Evolutionary conservation across 2,888 invertebrate genomes (phyloP).

Genomic region (Andrena marginata): DNA sequence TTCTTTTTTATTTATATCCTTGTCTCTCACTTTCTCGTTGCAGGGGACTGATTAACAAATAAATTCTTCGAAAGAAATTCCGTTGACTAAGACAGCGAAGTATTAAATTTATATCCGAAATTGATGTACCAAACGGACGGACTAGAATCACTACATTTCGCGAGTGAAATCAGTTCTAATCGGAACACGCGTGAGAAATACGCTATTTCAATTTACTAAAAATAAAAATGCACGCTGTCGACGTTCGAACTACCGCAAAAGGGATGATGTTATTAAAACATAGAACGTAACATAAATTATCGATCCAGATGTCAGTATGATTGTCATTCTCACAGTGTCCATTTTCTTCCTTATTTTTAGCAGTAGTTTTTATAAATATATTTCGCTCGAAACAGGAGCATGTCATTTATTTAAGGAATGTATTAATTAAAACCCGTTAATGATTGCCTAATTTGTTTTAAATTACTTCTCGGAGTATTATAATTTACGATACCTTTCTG

Average conservation of each 20-base stretch:
- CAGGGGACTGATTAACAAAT: too few species aligned
- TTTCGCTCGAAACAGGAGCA: background rate
- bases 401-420: too few species aligned
- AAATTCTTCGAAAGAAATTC: too few species aligned
- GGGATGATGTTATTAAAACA: background rate
- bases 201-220: background rate
- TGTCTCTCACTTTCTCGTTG: too few species aligned
- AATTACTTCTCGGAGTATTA: too few species aligned
- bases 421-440: too few species aligned
- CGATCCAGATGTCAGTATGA: constrained; percentile 33
- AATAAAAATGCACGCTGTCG: constrained; percentile 7
- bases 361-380: background rate
- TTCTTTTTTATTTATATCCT: too few species aligned
- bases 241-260: background rate
- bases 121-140: background rate
- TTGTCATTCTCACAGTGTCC: constrained; percentile 46
- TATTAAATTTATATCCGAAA: background rate
- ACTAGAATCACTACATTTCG: constrained; percentile 8
- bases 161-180: background rate
- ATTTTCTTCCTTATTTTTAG: constrained; percentile 9
- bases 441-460: too few species aligned
- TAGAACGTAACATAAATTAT: constrained; percentile 3
- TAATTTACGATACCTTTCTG: too few species aligned
- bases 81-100: too few species aligned
- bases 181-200: too few species aligned